Evolutionary conservation across 2,888 invertebrate species (phyloP).

Genomic region (Temnothorax ravouxi): DNA sequence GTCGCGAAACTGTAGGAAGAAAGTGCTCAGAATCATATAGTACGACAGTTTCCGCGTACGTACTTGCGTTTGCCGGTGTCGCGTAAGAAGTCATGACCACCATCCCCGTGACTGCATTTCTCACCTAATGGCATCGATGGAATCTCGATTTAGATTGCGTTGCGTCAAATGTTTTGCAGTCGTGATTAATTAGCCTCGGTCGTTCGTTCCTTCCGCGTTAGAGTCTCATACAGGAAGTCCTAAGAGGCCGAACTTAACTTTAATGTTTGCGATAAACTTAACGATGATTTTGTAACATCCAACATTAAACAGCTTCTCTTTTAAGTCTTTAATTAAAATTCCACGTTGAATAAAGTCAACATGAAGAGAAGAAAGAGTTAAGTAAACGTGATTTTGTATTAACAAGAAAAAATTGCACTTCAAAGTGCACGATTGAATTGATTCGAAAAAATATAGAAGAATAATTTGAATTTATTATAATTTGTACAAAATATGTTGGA

Average conservation of each 20-base stretch:
- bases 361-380: not conserved
- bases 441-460: not conserved
- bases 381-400: not conserved
- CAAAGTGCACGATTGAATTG: not conserved
- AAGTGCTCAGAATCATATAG: slow-evolving; percentile 74
- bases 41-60: slow-evolving; percentile 62
- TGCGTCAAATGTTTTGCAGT: slow-evolving; percentile 14
- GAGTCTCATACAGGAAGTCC: not conserved
- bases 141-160: slow-evolving; percentile 31
- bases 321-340: slow-evolving; percentile 4
- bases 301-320: not conserved
- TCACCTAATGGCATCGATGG: slow-evolving; percentile 29
- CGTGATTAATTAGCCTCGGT: slow-evolving; percentile 32
- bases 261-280: not conserved
- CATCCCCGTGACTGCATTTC: not conserved
- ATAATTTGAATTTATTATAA: slow-evolving; percentile 1
- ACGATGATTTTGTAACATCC: not conserved
- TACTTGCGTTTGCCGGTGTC: slow-evolving; percentile 20
- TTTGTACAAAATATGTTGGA: not conserved
- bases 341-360: not conserved
- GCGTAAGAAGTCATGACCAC: slow-evolving; percentile 32
- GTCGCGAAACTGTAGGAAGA: slow-evolving; percentile 57
- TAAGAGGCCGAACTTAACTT: not conserved
- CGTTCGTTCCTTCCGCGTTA: not conserved
- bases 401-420: not conserved